Evolutionary conservation across 2,888 invertebrate genomes (phyloP).

Genomic region (Xanthostigma xanthostigma): DNA sequence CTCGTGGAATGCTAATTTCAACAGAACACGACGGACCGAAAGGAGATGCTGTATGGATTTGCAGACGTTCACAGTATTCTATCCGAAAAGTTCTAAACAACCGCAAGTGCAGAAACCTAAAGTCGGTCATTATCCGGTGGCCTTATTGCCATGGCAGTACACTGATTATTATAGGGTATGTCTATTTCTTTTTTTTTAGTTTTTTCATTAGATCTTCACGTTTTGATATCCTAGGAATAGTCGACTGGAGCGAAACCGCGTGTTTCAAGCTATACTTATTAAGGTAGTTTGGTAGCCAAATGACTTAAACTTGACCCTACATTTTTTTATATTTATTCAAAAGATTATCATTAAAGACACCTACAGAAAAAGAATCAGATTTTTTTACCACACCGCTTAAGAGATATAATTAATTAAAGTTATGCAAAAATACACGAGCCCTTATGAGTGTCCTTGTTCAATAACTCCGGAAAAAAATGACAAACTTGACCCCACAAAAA

Average conservation of each 20-base stretch:
- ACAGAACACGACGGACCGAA: slow-evolving; percentile 59
- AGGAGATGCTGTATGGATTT: slow-evolving; percentile 78
- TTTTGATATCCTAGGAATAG: background rate
- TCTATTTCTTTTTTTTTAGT: slow-evolving; percentile 3
- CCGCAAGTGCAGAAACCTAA: slow-evolving; percentile 31
- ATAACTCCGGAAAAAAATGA: too few species aligned
- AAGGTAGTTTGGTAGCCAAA: too few species aligned
- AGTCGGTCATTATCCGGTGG: slow-evolving; percentile 70
- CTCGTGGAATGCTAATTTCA: slow-evolving; percentile 79
- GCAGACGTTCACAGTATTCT: slow-evolving; percentile 77
- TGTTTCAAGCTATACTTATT: background rate
- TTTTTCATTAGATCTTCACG: background rate
- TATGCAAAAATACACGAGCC: too few species aligned
- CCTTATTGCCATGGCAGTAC: slow-evolving; percentile 93
- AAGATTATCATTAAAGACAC: too few species aligned
- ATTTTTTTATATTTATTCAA: too few species aligned
- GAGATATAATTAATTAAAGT: too few species aligned
- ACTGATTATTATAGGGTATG: slow-evolving; percentile 61
- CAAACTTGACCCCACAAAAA: too few species aligned
- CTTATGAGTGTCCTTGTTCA: too few species aligned
- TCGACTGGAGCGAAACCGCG: background rate
- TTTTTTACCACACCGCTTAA: too few species aligned
- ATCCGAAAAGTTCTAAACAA: slow-evolving; percentile 39
- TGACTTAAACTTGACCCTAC: too few species aligned
- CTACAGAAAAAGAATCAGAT: too few species aligned